Conservation (phyloP, 2,113 vertebrate species). For the Bufo gargarizans region DNA sequence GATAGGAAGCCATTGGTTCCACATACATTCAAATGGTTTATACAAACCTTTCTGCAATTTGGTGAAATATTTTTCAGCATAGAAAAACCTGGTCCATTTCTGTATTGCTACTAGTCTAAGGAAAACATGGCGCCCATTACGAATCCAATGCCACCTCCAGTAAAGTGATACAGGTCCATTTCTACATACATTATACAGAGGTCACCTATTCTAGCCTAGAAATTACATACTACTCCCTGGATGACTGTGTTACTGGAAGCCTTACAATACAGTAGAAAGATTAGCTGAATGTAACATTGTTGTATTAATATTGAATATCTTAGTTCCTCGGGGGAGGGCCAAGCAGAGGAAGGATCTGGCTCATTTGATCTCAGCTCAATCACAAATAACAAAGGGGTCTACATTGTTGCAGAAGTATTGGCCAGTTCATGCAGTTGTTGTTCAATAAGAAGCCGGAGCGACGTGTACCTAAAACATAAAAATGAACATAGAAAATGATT, state of each 20-base stretch:
- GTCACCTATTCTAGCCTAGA: slow-evolving; percentile 5
- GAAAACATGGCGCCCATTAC: neutral
- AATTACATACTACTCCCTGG: neutral
- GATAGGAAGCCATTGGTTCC: slow-evolving; percentile 22
- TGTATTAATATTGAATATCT: neutral
- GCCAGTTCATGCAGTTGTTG: slow-evolving; percentile 85
- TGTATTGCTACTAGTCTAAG: neutral
- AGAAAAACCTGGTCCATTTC: slow-evolving; percentile 16
- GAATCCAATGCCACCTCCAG: neutral
- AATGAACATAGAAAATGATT: neutral
- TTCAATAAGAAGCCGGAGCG: slow-evolving; percentile 83
- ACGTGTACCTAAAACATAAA: slow-evolving; percentile 73
- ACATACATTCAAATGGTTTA: slow-evolving; percentile 20
- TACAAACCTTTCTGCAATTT: slow-evolving; percentile 28
- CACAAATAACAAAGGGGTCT: slow-evolving; percentile 29
- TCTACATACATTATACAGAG: neutral
- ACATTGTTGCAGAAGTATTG: slow-evolving; percentile 72
- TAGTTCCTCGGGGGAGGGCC: neutral
- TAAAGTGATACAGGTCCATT: neutral
- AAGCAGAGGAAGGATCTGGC: slow-evolving; percentile 1
- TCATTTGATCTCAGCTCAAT: slow-evolving; percentile 3
- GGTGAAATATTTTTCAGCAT: neutral
- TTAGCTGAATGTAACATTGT: slow-evolving; percentile 2
- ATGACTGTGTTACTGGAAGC: neutral
- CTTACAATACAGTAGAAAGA: neutral